Evolutionary conservation across 2,888 invertebrate species (phyloP).

Genomic region (Scrobipalpa costella): DNA sequence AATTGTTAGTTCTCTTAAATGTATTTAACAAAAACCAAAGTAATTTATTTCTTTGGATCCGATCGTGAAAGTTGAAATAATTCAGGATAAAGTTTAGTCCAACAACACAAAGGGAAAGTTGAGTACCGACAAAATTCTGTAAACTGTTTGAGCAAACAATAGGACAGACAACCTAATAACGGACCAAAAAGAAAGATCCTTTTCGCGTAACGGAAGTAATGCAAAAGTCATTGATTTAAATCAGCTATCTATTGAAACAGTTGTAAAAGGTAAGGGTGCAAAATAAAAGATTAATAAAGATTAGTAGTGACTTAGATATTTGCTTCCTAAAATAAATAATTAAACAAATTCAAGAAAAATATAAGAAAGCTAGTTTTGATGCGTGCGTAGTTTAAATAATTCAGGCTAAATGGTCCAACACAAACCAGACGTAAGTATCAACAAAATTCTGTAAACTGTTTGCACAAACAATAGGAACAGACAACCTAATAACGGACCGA

Average conservation of each 20-base stretch:
- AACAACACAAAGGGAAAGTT: background rate
- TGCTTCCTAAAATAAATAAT: no score
- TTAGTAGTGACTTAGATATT: no score
- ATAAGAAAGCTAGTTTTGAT: no score
- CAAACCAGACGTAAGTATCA: background rate
- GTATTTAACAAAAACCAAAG: constrained; percentile 2
- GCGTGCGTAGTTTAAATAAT: background rate
- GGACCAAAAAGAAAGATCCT: no score
- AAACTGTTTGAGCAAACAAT: no score
- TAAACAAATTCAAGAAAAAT: no score
- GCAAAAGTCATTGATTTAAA: background rate
- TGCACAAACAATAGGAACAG: background rate
- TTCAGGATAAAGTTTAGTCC: constrained; percentile 7
- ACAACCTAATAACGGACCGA: background rate
- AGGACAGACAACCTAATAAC: no score
- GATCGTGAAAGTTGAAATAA: background rate
- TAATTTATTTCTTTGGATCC: background rate
- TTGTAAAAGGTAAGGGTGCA: background rate
- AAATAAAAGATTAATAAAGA: no score
- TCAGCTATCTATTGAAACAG: background rate
- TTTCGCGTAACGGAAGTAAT: background rate
- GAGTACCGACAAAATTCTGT: background rate
- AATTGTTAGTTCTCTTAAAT: background rate
- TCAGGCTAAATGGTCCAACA: background rate
- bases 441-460: background rate